phyloP scores from a whole-genome alignment of 2,888 invertebrate genomes.

The Stenurella melanura region DNA sequence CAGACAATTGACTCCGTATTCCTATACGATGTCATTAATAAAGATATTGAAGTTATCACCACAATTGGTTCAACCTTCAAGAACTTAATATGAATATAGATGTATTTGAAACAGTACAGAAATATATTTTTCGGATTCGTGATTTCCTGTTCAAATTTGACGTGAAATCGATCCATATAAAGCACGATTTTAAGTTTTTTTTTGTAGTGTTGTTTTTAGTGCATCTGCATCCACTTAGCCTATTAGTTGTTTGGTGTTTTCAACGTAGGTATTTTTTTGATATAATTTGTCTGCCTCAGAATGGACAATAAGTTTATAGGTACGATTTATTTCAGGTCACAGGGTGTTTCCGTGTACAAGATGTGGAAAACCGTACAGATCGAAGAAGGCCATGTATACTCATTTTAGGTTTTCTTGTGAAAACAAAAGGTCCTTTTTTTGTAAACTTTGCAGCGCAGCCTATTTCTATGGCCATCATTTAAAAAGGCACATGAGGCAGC shows the following conservation, averaged over 20 bases:
- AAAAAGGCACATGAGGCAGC: constrained; percentile 59
- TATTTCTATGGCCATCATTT: constrained; percentile 65
- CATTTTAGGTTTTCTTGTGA: constrained; percentile 63
- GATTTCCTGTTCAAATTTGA: too few relatives aligned
- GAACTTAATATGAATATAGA: too few relatives aligned
- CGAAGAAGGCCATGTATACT: constrained; percentile 63
- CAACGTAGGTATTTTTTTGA: constrained; percentile 26
- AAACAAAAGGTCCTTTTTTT: constrained; percentile 62
- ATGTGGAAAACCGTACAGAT: constrained; percentile 63
- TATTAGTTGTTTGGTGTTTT: constrained; percentile 23
- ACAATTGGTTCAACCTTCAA: too few relatives aligned
- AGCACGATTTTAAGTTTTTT: neutral
- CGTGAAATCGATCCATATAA: neutral
- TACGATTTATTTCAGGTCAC: constrained; percentile 37
- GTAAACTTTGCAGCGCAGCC: constrained; percentile 61
- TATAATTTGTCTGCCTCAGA: neutral
- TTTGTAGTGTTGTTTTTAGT: constrained; percentile 15
- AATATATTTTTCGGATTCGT: too few relatives aligned
- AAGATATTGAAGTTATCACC: too few relatives aligned
- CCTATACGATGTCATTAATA: too few relatives aligned
- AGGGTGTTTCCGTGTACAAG: constrained; percentile 56
- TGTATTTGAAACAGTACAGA: too few relatives aligned
- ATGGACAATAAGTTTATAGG: neutral
- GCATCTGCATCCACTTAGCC: constrained; percentile 24
- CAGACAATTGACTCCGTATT: too few relatives aligned